Conservation (phyloP, 2,888 invertebrate genomes). For the Microplitis deprimator region DNA sequence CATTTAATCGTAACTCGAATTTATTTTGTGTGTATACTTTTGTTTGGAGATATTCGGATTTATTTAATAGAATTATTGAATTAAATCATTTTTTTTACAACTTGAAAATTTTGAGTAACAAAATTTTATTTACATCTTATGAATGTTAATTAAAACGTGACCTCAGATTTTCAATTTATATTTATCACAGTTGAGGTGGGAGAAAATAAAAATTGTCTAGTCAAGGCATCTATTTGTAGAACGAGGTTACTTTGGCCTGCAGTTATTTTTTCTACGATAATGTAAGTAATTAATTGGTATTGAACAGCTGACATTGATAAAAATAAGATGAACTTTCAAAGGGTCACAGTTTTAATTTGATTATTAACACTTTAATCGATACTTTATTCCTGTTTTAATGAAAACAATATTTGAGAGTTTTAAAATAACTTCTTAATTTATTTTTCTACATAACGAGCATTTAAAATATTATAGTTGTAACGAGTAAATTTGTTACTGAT, state of each 20-base stretch:
- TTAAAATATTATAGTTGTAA: neutral
- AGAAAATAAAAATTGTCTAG: neutral
- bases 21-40: neutral
- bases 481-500: neutral
- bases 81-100: no score
- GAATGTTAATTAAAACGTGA: no score
- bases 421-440: neutral
- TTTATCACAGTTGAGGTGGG: no score
- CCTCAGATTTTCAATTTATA: no score
- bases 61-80: neutral
- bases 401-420: neutral
- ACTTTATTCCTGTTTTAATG: neutral
- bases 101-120: no score
- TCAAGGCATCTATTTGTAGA: neutral
- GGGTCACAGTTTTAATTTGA: neutral
- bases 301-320: neutral
- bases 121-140: no score
- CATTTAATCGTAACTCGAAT: neutral
- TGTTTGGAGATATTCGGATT: neutral
- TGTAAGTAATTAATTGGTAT: neutral
- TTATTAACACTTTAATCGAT: neutral
- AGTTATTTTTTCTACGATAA: neutral
- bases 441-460: neutral
- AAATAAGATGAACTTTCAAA: neutral
- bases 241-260: neutral